phyloP scores from a whole-genome alignment of 2,888 invertebrate species.

The Sclerodermus sp. region DNA sequence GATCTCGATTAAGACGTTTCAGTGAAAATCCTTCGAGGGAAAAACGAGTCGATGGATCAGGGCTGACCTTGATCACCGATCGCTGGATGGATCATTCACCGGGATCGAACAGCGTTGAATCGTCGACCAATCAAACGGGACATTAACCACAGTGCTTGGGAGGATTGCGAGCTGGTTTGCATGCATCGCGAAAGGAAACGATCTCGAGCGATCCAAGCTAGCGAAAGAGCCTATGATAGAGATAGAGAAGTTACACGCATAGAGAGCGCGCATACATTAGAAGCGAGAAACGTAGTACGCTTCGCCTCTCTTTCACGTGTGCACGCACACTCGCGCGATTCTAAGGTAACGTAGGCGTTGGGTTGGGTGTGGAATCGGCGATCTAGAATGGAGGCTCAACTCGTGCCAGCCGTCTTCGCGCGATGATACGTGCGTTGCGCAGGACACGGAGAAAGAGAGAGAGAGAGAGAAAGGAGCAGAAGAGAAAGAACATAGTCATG shows the following conservation, averaged over 20 bases:
- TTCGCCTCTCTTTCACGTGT: too few species aligned
- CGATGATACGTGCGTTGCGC: conserved; percentile 18
- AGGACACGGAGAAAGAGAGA: too few species aligned
- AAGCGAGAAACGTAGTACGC: too few species aligned
- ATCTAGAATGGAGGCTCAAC: conserved; percentile 18
- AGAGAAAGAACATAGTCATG: too few species aligned
- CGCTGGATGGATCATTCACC: conserved; percentile 12
- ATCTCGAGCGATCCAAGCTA: conserved; percentile 28
- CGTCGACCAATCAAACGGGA: conserved; percentile 53
- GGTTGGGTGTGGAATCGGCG: background rate
- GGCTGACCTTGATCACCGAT: conserved; percentile 16
- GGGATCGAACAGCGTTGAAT: conserved; percentile 16
- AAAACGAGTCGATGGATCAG: conserved; percentile 18
- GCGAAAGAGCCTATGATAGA: too few species aligned
- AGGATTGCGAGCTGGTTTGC: conserved; percentile 33
- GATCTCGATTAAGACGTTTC: too few species aligned
- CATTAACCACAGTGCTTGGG: conserved; percentile 50
- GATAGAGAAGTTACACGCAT: too few species aligned
- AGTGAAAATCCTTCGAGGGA: too few species aligned
- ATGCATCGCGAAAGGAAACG: conserved; percentile 35
- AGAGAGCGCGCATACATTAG: too few species aligned
- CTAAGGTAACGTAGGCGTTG: too few species aligned
- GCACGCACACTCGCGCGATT: too few species aligned
- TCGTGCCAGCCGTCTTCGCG: conserved; percentile 14
- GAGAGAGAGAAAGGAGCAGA: too few species aligned